These are phyloP conservation scores for Drosophila mayaguana DNA, from an alignment of 2,888 invertebrate species.

Conservation along the genomic window DNA sequence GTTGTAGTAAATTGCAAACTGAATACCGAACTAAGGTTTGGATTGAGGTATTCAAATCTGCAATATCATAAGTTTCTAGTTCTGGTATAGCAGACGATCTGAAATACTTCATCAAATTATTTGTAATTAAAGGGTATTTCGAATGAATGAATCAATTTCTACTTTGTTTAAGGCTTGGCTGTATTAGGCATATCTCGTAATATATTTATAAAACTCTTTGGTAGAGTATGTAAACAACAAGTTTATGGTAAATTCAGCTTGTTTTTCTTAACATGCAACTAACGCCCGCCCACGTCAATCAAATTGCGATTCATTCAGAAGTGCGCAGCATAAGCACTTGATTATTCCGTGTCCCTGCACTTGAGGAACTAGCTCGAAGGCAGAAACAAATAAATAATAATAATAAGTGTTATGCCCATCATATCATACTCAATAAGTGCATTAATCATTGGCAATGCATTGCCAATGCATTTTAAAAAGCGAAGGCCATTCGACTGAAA, in stretches of 20 bases:
- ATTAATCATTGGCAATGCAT: constrained; percentile 12
- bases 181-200: too few relatives aligned
- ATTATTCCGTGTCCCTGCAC: constrained; percentile 47
- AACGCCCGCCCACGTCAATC: constrained; percentile 48
- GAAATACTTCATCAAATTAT: neutral
- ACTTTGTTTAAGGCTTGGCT: neutral
- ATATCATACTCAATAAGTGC: constrained; percentile 1
- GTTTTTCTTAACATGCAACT: constrained; percentile 28
- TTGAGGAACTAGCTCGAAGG: constrained; percentile 43
- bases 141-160: neutral
- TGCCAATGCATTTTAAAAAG: neutral
- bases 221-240: constrained; percentile 14
- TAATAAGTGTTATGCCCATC: constrained; percentile 9
- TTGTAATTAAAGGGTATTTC: neutral
- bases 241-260: constrained; percentile 5
- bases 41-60: neutral
- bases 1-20: too few relatives aligned
- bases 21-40: neutral
- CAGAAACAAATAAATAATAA: neutral
- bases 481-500: constrained; percentile 15
- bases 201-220: neutral
- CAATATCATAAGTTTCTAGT: neutral
- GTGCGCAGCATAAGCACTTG: constrained; percentile 19
- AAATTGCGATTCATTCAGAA: constrained; percentile 15
- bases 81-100: neutral